A percentile compares a stretch with the other conserved stretches of the same genome.
Conservation (phyloP, 2,113 vertebrate genomes). For the Scopus umbretta region DNA sequence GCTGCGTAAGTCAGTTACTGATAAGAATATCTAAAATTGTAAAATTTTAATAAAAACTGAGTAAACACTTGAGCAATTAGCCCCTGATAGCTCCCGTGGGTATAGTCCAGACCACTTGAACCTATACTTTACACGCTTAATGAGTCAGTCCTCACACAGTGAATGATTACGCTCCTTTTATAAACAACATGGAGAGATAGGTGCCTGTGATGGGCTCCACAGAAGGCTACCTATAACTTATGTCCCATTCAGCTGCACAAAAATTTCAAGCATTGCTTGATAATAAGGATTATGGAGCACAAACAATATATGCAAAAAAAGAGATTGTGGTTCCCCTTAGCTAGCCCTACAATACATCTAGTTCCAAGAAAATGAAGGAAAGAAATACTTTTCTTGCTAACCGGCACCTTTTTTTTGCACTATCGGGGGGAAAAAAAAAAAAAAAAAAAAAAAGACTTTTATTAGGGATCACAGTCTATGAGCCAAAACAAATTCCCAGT, state of each 20-base stretch:
- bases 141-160: background rate
- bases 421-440: no score
- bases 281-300: background rate
- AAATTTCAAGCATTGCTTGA: background rate
- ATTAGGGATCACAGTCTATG: background rate
- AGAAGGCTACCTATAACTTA: background rate
- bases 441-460: background rate
- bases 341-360: background rate
- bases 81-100: background rate
- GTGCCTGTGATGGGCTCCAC: background rate
- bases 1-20: background rate
- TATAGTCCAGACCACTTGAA: background rate
- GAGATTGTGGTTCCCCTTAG: background rate
- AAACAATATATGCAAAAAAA: background rate
- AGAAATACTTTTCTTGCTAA: background rate
- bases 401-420: background rate
- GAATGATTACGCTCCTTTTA: background rate
- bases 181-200: background rate
- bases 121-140: background rate
- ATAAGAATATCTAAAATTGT: background rate
- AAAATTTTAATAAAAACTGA: background rate
- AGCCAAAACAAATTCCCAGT: background rate
- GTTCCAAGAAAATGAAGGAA: background rate
- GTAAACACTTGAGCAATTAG: background rate
- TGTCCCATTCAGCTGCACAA: background rate